Evolutionary conservation across 2,797 vertebrate genomes (phyloP).

Genomic region (Vireo griseus): DNA sequence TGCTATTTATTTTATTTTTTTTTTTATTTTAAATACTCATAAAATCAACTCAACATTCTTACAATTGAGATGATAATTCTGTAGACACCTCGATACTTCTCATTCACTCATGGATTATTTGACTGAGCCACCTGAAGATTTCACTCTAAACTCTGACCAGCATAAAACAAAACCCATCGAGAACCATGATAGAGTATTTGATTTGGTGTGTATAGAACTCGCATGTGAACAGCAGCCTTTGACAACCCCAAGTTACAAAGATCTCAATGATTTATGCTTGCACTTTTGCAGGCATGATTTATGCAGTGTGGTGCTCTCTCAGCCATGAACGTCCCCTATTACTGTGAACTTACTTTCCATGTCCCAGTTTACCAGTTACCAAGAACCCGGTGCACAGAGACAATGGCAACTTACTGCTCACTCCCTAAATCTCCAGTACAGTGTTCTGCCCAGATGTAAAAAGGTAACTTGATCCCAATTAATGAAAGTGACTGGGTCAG

Average conservation of each 20-base stretch:
- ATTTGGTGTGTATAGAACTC: background rate
- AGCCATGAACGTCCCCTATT: background rate
- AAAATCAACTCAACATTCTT: background rate
- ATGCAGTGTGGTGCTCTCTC: background rate
- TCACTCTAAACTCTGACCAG: background rate
- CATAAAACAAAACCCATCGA: background rate
- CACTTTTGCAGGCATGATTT: background rate
- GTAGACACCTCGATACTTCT: background rate
- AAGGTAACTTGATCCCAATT: conserved; percentile 94
- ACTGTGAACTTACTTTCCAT: background rate
- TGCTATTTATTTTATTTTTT: background rate
- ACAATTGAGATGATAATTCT: background rate
- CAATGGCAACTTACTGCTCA: background rate
- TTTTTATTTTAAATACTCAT: background rate
- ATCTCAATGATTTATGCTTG: background rate
- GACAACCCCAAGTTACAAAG: background rate
- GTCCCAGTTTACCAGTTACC: background rate
- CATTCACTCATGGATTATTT: background rate
- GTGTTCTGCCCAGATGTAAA: conserved; percentile 81
- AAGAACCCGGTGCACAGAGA: background rate
- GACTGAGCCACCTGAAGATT: background rate
- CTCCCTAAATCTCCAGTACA: conserved; percentile 43
- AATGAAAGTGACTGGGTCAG: conserved; percentile 91
- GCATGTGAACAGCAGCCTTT: background rate
- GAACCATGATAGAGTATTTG: background rate